Conservation (phyloP, 2,113 vertebrate species). For the Notothenia rossii region DNA sequence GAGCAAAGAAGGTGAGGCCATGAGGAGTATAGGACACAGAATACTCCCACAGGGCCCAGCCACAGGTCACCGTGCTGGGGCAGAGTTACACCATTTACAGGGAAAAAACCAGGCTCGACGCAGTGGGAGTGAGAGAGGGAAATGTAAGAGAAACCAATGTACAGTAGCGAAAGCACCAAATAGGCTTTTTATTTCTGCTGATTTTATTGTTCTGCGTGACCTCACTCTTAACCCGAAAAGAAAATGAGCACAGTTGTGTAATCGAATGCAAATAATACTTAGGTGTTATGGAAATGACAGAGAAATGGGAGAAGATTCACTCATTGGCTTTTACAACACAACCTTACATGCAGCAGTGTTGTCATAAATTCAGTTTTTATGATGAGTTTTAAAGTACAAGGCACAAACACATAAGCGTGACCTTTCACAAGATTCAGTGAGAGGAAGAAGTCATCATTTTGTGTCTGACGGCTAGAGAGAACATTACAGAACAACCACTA, state of each 20-base stretch:
- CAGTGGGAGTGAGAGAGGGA: slow-evolving; percentile 49
- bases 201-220: slow-evolving; percentile 50
- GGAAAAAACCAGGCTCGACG: slow-evolving; percentile 53
- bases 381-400: not conserved
- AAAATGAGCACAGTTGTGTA: slow-evolving; percentile 49
- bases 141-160: slow-evolving; percentile 21
- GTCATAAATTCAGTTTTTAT: not conserved
- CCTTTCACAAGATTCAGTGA: not conserved
- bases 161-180: slow-evolving; percentile 38
- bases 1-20: slow-evolving; percentile 57
- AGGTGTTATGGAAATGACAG: slow-evolving; percentile 16
- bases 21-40: slow-evolving; percentile 63
- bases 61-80: slow-evolving; percentile 66
- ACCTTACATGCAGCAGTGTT: not conserved
- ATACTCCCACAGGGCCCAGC: slow-evolving; percentile 76
- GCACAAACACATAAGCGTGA: not conserved
- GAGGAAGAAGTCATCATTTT: not conserved
- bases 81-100: slow-evolving; percentile 77
- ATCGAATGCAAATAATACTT: slow-evolving; percentile 53
- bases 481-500: slow-evolving; percentile 4
- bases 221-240: slow-evolving; percentile 14
- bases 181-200: slow-evolving; percentile 66
- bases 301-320: not conserved
- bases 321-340: not conserved
- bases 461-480: slow-evolving; percentile 20